Conservation (phyloP, 2,113 vertebrate genomes). For the Etia nguti region DNA sequence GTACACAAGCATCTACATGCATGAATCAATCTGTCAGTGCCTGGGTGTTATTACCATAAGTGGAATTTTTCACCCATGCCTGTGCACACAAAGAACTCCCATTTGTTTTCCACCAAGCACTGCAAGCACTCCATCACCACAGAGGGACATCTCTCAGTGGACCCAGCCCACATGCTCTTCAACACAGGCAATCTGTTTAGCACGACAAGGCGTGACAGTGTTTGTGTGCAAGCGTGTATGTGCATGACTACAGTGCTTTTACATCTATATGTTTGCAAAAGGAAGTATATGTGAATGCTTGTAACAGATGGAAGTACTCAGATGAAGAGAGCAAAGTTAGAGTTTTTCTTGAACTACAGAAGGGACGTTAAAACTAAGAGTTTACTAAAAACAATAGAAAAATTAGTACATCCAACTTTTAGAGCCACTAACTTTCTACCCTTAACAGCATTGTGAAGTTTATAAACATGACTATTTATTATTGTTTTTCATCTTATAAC, state of each 20-base stretch:
- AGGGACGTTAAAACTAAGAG: background rate
- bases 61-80: slow-evolving; percentile 9
- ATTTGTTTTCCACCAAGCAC: slow-evolving; percentile 46
- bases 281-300: background rate
- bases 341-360: background rate
- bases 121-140: slow-evolving; percentile 70
- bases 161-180: slow-evolving; percentile 73
- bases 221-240: background rate
- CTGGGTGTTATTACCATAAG: background rate
- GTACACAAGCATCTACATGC: background rate
- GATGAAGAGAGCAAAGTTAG: too few species aligned
- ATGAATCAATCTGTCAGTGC: background rate
- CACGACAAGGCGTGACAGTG: background rate
- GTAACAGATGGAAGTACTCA: slow-evolving; percentile 9
- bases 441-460: background rate
- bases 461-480: background rate
- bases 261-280: background rate
- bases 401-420: too few species aligned
- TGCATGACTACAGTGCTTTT: background rate
- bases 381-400: background rate
- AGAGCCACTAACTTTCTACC: too few species aligned
- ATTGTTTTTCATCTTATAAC: background rate
- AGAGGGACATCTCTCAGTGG: slow-evolving; percentile 70
- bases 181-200: slow-evolving; percentile 75
- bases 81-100: slow-evolving; percentile 26